Evolutionary conservation across 2,888 invertebrate genomes (phyloP).

Genomic region (Incurvaria masculella): DNA sequence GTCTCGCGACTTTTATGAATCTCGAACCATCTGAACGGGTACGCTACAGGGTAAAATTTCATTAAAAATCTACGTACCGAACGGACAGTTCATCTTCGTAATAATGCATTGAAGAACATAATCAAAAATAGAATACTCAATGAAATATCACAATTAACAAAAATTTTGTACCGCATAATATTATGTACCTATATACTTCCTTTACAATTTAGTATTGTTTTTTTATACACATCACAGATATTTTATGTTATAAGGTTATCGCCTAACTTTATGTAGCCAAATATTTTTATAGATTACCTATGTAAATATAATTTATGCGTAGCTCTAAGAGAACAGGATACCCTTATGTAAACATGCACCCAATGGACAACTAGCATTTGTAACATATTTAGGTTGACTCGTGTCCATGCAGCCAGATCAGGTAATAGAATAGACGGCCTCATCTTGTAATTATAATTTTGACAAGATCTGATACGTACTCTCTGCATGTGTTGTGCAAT

Average conservation of each 20-base stretch:
- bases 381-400: too few species aligned
- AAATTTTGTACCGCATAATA: neutral
- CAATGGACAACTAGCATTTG: too few species aligned
- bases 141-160: neutral
- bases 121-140: constrained; percentile 1
- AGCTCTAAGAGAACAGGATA: too few species aligned
- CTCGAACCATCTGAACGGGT: constrained; percentile 9
- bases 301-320: neutral
- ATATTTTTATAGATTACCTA: constrained; percentile 28
- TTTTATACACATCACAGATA: constrained; percentile 2
- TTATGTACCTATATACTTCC: neutral
- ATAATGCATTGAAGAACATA: constrained; percentile 21
- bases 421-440: neutral
- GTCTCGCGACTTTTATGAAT: too few species aligned
- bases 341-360: too few species aligned
- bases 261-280: constrained; percentile 37
- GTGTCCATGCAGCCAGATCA: too few species aligned
- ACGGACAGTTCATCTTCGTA: constrained; percentile 13
- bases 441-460: neutral
- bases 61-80: constrained; percentile 20
- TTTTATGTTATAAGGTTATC: neutral
- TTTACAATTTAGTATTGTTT: neutral
- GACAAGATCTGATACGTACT: constrained; percentile 34
- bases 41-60: constrained; percentile 46
- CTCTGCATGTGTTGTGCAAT: constrained; percentile 52